Percentiles rank a stretch among this genome's conserved stretches.
phyloP scores from a whole-genome alignment of 2,888 invertebrate species.

The Ormyrus pomaceus region DNA sequence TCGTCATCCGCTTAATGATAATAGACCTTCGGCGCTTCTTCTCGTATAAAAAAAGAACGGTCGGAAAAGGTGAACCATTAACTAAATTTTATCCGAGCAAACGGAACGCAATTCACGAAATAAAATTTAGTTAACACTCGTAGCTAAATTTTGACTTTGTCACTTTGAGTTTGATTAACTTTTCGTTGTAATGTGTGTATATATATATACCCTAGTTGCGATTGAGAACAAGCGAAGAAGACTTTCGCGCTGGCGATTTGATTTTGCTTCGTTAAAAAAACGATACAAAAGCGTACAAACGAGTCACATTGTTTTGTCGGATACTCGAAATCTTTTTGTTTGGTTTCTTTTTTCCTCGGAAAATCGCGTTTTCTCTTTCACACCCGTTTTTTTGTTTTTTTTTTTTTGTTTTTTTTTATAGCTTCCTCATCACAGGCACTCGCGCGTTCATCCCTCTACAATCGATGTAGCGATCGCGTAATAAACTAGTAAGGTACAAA shows the following conservation, averaged over 20 bases:
- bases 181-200: neutral
- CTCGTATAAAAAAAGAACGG: neutral
- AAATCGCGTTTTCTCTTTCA: slow-evolving; percentile 16
- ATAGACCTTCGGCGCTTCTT: slow-evolving; percentile 27
- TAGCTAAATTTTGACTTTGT: neutral
- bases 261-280: slow-evolving; percentile 36
- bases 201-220: too few relatives aligned
- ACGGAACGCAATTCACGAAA: neutral
- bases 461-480: slow-evolving; percentile 53
- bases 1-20: neutral
- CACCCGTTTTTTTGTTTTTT: neutral
- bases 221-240: slow-evolving; percentile 2
- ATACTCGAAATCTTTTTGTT: slow-evolving; percentile 20
- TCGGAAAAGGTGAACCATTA: too few relatives aligned
- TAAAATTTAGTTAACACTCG: slow-evolving; percentile 8
- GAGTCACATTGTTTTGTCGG: slow-evolving; percentile 25
- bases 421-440: slow-evolving; percentile 26
- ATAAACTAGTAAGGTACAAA: slow-evolving; percentile 70
- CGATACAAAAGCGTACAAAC: slow-evolving; percentile 46
- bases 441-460: slow-evolving; percentile 38
- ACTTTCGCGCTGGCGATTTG: slow-evolving; percentile 18
- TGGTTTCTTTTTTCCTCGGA: slow-evolving; percentile 7
- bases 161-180: slow-evolving; percentile 14
- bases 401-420: neutral
- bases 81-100: too few relatives aligned